phyloP scores from a whole-genome alignment of 2,113 vertebrate genomes.

The Scophthalmus maximus region DNA sequence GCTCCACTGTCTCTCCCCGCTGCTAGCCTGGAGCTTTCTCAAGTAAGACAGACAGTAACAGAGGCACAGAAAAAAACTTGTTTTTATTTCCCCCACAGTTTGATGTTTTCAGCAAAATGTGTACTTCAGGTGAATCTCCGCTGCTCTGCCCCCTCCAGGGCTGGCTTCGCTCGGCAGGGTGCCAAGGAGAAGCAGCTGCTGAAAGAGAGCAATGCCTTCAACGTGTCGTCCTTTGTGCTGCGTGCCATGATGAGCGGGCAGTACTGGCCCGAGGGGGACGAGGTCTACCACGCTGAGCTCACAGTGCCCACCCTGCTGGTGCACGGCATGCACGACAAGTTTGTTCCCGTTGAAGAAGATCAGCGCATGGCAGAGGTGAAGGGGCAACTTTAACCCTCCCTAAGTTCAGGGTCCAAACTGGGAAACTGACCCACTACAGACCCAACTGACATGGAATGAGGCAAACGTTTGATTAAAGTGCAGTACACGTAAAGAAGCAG shows the following conservation, averaged over 20 bases:
- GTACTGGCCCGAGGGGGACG: conserved; percentile 98
- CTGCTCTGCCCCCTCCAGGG: conserved; percentile 56
- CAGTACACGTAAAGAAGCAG: no score
- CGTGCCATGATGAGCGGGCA: conserved; percentile 97
- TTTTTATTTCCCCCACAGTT: not conserved
- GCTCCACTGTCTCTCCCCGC: conserved; percentile 92
- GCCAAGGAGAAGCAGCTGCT: conserved; percentile 96
- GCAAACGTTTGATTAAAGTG: no score
- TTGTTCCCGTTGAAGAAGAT: conserved; percentile 95
- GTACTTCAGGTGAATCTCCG: not conserved
- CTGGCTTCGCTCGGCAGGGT: conserved; percentile 83
- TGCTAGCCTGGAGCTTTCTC: conserved; percentile 95
- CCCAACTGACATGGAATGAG: not conserved
- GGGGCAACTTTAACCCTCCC: no score
- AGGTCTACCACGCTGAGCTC: conserved; percentile 95
- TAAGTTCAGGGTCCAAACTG: not conserved
- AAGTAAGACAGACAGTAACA: conserved; percentile 81
- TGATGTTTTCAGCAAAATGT: not conserved
- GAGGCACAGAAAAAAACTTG: not conserved
- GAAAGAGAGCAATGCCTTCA: conserved; percentile 95
- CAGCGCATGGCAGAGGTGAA: conserved; percentile 96
- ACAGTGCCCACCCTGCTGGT: conserved; percentile 93
- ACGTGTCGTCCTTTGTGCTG: conserved; percentile 94
- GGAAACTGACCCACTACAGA: not conserved
- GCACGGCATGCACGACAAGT: conserved; percentile 95